Evolutionary conservation across 1,140 invertebrate genomes (phyloP).

Genomic region (Cataglyphis hispanica): DNA sequence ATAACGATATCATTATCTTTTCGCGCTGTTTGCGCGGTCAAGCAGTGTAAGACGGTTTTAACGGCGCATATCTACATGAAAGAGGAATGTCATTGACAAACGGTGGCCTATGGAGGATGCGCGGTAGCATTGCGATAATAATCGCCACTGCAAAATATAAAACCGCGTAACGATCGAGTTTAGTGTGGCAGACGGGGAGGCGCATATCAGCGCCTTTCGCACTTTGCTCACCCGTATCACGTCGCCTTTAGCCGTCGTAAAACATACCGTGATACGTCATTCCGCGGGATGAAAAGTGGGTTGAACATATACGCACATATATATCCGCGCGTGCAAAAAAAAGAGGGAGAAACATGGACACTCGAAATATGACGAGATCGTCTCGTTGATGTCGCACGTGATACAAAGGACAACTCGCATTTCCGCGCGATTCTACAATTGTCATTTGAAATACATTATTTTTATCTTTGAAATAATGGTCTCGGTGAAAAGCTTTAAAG

Average conservation of each 20-base stretch:
- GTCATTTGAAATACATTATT: constrained; percentile 16
- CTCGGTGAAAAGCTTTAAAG: not conserved
- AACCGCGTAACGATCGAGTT: constrained; percentile 49
- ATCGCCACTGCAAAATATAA: constrained; percentile 43
- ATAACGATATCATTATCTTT: not conserved
- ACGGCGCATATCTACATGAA: constrained; percentile 12
- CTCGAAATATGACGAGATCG: not conserved
- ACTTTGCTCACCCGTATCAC: not conserved
- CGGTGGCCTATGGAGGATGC: constrained; percentile 2
- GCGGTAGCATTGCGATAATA: constrained; percentile 27
- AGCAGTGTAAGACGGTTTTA: not conserved
- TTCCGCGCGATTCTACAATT: constrained; percentile 6
- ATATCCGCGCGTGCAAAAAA: no score
- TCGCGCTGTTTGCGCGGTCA: not conserved
- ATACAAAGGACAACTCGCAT: not conserved
- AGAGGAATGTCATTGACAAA: not conserved
- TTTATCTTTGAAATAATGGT: not conserved
- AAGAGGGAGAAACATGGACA: no score
- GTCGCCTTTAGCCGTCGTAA: constrained; percentile 33
- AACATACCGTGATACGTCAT: constrained; percentile 18
- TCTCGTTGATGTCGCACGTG: not conserved
- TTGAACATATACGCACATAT: not conserved
- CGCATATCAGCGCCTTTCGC: not conserved
- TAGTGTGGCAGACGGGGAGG: constrained; percentile 24
- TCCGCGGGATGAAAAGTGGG: constrained; percentile 31